phyloP scores from a whole-genome alignment of 2,888 invertebrate species.

The Leptodirus hochenwartii region DNA sequence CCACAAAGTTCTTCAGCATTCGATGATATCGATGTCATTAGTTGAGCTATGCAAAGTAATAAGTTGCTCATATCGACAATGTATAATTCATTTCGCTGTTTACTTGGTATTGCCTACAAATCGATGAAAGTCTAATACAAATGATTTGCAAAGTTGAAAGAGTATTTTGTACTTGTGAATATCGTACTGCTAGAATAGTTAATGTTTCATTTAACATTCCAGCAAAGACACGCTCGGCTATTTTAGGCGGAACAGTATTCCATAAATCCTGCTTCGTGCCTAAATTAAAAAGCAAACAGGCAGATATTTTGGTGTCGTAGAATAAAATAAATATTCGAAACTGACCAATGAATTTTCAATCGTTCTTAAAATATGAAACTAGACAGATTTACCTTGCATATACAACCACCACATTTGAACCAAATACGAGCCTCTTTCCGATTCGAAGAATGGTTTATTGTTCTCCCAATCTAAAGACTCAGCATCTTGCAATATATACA shows the following conservation, averaged over 20 bases:
- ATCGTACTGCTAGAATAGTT: constrained; percentile 60
- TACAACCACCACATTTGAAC: constrained; percentile 83
- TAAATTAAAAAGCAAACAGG: constrained; percentile 15
- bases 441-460: constrained; percentile 43
- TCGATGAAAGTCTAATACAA: constrained; percentile 5
- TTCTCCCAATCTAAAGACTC: constrained; percentile 62
- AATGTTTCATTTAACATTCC: constrained; percentile 76
- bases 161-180: constrained; percentile 48
- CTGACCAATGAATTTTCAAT: constrained; percentile 2
- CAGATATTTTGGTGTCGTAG: background rate
- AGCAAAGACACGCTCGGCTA: constrained; percentile 69
- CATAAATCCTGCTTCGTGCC: constrained; percentile 67
- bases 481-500: constrained; percentile 68
- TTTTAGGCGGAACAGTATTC: constrained; percentile 76
- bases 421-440: constrained; percentile 60
- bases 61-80: constrained; percentile 60
- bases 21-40: constrained; percentile 49
- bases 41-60: constrained; percentile 52
- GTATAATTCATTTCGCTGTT: constrained; percentile 36
- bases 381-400: constrained; percentile 53
- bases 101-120: constrained; percentile 45
- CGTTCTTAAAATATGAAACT: no score
- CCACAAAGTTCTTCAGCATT: constrained; percentile 44
- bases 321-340: background rate
- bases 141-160: background rate